Conservation (phyloP, 2,113 vertebrate genomes). For the Hemiprocne comata region DNA sequence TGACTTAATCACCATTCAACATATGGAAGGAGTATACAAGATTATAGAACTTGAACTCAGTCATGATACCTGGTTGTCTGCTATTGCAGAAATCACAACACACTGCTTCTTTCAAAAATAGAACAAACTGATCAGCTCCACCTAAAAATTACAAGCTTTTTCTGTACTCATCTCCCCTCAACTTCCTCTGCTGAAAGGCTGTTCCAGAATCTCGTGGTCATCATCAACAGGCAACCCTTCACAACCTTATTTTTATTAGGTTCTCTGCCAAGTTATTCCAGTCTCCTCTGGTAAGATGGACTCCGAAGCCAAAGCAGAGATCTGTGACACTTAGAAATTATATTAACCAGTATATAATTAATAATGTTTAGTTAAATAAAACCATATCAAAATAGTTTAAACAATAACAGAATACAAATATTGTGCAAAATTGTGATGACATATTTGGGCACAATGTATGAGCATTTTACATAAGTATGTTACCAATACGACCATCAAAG, state of each 20-base stretch:
- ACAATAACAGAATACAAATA: neutral
- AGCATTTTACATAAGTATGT: neutral
- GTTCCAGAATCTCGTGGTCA: neutral
- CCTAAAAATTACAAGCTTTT: neutral
- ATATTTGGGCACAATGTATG: neutral
- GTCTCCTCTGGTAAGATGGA: neutral
- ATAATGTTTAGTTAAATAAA: neutral
- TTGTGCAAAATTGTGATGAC: neutral
- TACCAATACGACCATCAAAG: neutral
- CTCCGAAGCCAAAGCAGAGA: neutral
- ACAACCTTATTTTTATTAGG: neutral
- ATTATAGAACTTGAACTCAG: neutral
- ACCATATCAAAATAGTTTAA: neutral
- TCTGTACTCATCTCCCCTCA: accelerated
- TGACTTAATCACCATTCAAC: neutral
- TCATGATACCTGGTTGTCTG: neutral
- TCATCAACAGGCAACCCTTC: neutral
- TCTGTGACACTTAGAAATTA: neutral
- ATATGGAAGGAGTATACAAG: neutral
- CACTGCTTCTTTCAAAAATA: neutral
- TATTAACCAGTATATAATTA: neutral
- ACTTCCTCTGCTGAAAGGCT: neutral
- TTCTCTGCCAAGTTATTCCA: neutral
- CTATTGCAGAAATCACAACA: neutral
- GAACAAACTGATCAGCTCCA: neutral